Conservation (phyloP, 2,113 vertebrate genomes). For the Hydrolagus affinis region DNA sequence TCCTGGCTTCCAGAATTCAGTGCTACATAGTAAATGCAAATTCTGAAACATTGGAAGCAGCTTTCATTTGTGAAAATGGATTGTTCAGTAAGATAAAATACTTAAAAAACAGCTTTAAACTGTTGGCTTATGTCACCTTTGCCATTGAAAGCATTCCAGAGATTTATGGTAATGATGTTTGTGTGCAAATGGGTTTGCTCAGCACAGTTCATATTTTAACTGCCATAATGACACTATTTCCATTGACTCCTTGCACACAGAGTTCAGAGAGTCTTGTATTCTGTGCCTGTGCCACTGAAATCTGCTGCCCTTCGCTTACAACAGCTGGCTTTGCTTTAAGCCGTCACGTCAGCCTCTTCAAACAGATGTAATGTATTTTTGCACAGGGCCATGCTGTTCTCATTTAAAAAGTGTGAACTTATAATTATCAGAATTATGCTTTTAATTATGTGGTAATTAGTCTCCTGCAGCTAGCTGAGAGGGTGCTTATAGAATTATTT, state of each 20-base stretch:
- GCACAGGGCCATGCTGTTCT: slow-evolving; percentile 52
- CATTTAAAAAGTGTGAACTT: slow-evolving; percentile 79
- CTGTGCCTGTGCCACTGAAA: not conserved
- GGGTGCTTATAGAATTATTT: slow-evolving; percentile 63
- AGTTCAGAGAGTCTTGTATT: not conserved
- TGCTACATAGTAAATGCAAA: not conserved
- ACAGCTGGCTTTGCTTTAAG: slow-evolving; percentile 21
- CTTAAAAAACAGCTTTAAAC: not conserved
- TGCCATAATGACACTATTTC: not conserved
- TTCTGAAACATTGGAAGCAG: not conserved
- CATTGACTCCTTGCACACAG: not conserved
- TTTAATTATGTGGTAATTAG: slow-evolving; percentile 82
- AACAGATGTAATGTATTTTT: slow-evolving; percentile 40
- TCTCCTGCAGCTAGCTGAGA: slow-evolving; percentile 72
- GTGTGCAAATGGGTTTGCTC: not conserved
- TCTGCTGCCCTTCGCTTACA: slow-evolving; percentile 1
- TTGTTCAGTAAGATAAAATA: too few relatives aligned
- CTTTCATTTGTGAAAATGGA: not conserved
- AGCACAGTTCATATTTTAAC: not conserved
- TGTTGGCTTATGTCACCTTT: not conserved
- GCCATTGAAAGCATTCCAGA: not conserved
- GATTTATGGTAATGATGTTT: not conserved
- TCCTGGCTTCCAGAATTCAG: not conserved
- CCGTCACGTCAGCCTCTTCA: not conserved
- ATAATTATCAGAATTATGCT: slow-evolving; percentile 82